Conservation (phyloP, 2,888 invertebrate genomes). For the Abscondita cerata region DNA sequence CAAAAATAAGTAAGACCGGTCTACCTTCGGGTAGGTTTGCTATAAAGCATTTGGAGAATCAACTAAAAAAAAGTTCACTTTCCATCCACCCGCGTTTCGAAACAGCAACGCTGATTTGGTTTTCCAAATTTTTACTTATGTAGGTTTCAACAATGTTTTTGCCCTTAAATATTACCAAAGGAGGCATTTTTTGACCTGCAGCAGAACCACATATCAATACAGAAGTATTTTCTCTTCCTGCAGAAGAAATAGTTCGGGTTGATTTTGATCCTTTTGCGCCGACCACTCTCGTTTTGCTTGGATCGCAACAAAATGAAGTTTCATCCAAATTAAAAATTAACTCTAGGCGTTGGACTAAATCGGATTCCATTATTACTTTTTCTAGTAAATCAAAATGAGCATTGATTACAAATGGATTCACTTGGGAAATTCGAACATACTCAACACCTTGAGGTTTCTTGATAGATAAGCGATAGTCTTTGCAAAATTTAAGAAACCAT, state of each 20-base stretch:
- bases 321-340: too few species aligned
- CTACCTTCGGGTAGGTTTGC: neutral
- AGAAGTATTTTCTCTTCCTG: constrained; percentile 7
- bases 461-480: too few species aligned
- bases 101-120: neutral
- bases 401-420: too few species aligned
- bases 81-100: constrained; percentile 3
- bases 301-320: too few species aligned
- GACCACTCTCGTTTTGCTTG: too few species aligned
- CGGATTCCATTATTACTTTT: too few species aligned
- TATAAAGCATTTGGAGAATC: neutral
- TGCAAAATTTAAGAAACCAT: too few species aligned
- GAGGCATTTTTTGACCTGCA: neutral
- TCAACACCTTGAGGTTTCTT: too few species aligned
- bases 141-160: constrained; percentile 1
- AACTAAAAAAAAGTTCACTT: neutral
- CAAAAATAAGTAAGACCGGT: neutral
- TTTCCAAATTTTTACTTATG: neutral
- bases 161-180: neutral
- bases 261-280: too few species aligned
- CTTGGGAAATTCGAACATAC: too few species aligned
- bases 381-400: too few species aligned
- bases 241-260: neutral
- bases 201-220: constrained; percentile 2
- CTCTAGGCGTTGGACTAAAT: too few species aligned